phyloP scores from a whole-genome alignment of 2,113 vertebrate genomes.

The Brachyistius frenatus region DNA sequence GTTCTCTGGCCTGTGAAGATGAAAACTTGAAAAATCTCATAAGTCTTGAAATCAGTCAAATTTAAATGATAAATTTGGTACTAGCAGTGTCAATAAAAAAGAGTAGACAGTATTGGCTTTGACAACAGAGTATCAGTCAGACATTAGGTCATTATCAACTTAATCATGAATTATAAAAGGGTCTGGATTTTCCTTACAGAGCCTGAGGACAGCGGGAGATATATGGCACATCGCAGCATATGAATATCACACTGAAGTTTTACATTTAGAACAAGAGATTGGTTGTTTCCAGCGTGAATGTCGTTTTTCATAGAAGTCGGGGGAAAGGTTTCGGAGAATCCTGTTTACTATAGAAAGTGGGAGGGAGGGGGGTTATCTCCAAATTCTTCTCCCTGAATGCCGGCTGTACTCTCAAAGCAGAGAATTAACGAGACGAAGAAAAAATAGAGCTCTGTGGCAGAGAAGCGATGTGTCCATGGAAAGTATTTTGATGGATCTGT shows the following conservation, averaged over 20 bases:
- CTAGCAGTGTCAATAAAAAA: too few relatives aligned
- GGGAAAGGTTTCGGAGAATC: slow-evolving; percentile 34
- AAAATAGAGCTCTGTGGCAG: slow-evolving; percentile 70
- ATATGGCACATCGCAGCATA: neutral
- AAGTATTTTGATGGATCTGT: slow-evolving; percentile 97
- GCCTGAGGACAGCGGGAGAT: slow-evolving; percentile 10
- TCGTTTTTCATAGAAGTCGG: slow-evolving; percentile 11
- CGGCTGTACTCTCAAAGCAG: slow-evolving; percentile 91
- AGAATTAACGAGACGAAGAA: slow-evolving; percentile 92
- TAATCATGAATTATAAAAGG: neutral
- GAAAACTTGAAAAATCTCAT: too few relatives aligned
- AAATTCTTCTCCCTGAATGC: slow-evolving; percentile 47
- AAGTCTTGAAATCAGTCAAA: too few relatives aligned
- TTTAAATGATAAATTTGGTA: too few relatives aligned
- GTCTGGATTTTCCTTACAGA: neutral
- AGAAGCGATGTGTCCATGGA: slow-evolving; percentile 87
- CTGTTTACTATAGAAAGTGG: slow-evolving; percentile 88
- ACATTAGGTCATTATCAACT: neutral
- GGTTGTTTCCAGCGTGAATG: slow-evolving; percentile 51
- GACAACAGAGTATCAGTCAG: neutral
- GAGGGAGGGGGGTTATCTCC: slow-evolving; percentile 69
- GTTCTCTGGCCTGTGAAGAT: too few relatives aligned
- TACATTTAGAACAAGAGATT: slow-evolving; percentile 35
- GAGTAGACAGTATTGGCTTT: too few relatives aligned
- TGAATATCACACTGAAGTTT: slow-evolving; percentile 24